Percentiles rank a stretch among this genome's conserved stretches.
phyloP scores from a whole-genome alignment of 1,140 invertebrate genomes.

The Octopus bimaculoides region DNA sequence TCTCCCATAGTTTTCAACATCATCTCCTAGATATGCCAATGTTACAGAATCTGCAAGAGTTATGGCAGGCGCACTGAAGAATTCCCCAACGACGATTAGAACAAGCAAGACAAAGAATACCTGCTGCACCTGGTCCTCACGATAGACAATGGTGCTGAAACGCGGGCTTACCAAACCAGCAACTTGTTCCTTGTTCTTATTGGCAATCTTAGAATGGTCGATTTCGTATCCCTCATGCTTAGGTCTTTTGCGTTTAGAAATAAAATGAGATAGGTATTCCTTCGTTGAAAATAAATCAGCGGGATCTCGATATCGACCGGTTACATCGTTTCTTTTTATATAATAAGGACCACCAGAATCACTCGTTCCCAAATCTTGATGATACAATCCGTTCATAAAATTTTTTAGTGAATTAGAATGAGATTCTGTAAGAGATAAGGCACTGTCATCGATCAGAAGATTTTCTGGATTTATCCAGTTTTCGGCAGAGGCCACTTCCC shows the following conservation, averaged over 20 bases:
- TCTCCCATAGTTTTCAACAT: conserved; percentile 85
- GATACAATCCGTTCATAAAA: too few species aligned
- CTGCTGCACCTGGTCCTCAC: conserved; percentile 84
- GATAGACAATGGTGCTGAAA: conserved; percentile 91
- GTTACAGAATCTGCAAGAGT: conserved; percentile 79
- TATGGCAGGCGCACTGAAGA: conserved; percentile 94
- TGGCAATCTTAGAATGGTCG: conserved; percentile 67
- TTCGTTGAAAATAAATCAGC: not conserved
- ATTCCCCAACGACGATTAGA: conserved; percentile 94
- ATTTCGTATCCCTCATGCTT: conserved; percentile 51
- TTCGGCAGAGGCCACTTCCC: not conserved
- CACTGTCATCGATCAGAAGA: not conserved
- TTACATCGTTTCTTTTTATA: not conserved
- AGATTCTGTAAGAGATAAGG: not conserved
- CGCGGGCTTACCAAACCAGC: conserved; percentile 81
- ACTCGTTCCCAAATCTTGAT: not conserved
- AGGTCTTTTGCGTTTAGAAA: not conserved
- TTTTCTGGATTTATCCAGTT: not conserved
- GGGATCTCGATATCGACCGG: not conserved
- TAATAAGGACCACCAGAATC: too few species aligned
- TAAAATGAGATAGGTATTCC: not conserved
- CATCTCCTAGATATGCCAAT: conserved; percentile 80
- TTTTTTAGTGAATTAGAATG: not conserved
- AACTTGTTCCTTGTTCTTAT: conserved; percentile 66
- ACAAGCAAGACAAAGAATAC: conserved; percentile 84